Base-by-base conservation (phyloP, 2,113 vertebrate genomes). In the Catagonus wagneri region DNA sequence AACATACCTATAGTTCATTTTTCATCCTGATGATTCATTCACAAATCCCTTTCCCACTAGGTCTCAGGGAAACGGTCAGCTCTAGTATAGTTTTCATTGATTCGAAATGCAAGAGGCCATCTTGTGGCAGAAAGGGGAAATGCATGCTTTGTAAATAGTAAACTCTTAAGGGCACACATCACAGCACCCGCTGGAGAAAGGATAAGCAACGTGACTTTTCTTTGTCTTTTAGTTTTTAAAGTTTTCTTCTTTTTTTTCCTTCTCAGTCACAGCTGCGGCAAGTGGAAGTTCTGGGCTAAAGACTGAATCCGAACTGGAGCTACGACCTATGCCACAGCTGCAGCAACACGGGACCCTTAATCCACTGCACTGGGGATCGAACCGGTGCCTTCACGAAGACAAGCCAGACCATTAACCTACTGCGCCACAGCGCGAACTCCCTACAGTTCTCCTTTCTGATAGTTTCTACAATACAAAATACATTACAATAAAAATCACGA, bases 81-180 rank as follows among this genome's bases (percentile, higher is more conserved):
- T 52, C 58, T 50, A 87, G 50, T 17, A 7, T 32, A 80, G 85
- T 76, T 95, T 92, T 89, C 27, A 83, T 58, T 54, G 32, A 83
- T 65, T 29, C 1, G 8, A 22, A 52, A 76, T 75, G 20, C n/a
- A 94, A 87, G 83, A 7, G 15, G 94, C 95, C 95, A 97, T 79
- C 97, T 97, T 10, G 56, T 97, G 96, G 90, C 66, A 50, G 23
- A 89, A 75, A 78, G n/a, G 52, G 23, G 58, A 91, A 96, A 60
- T 50, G 50, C 85, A 83, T 52, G 61, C 56, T 72, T 96, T 66
- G 12, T 17, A 74, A 90, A 60, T 5, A 16, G 71, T 54, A 19
- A 74, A 63, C 60, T 52, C 10, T 75, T 63, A 6, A 10, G 12
- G 56, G n/a, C 11, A 0, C 27, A 89, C n/a, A n/a, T n/a, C n/a